Evolutionary conservation across 92 coral and sea anemone species (phyloP).

Genomic region (Pocillopora grandis): DNA sequence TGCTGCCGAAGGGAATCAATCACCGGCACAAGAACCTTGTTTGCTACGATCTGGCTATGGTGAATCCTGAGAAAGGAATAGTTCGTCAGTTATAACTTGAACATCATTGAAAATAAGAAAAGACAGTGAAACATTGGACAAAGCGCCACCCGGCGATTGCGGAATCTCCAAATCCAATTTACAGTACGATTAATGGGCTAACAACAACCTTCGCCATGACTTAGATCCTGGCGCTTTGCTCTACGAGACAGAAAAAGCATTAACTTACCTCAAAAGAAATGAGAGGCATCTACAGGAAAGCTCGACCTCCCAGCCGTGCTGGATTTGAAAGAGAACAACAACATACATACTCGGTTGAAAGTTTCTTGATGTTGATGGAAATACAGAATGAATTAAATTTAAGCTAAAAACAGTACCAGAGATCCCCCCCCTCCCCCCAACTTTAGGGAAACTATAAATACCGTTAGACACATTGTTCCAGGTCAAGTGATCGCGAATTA

Average conservation of each 20-base stretch:
- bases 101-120: background rate
- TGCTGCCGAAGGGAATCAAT: constrained; percentile 75
- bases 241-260: too few relatives aligned
- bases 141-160: background rate
- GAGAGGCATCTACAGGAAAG: constrained; percentile 89
- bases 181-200: too few relatives aligned
- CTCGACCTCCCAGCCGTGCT: constrained; percentile 93
- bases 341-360: background rate
- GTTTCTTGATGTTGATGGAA: background rate
- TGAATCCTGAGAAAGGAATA: constrained; percentile 62
- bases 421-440: too few relatives aligned
- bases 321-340: constrained; percentile 5
- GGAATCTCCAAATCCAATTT: too few relatives aligned
- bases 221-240: too few relatives aligned
- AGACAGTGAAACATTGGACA: background rate
- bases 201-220: too few relatives aligned
- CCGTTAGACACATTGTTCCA: too few relatives aligned
- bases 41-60: constrained; percentile 72
- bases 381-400: too few relatives aligned
- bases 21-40: constrained; percentile 67
- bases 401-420: too few relatives aligned
- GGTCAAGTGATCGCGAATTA: too few relatives aligned
- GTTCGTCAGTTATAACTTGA: background rate
- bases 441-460: too few relatives aligned
- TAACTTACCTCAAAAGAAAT: constrained; percentile 76